Conservation (phyloP, 2,113 vertebrate species). For the Caloenas nicobarica region DNA sequence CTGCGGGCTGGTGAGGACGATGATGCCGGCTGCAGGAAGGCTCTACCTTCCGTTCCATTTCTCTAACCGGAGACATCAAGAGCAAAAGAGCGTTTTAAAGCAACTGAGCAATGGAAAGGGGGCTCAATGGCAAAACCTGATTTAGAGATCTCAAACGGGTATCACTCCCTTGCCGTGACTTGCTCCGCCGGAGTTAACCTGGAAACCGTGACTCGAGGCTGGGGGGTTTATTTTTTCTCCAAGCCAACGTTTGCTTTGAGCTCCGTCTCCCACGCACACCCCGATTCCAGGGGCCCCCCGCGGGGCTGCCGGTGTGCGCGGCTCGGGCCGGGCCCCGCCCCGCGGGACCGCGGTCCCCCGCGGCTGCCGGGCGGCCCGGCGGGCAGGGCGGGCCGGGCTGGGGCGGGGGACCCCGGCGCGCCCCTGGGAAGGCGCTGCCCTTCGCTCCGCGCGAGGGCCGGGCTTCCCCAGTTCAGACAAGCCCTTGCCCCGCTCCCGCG, state of each 20-base stretch:
- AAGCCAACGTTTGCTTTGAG: not conserved
- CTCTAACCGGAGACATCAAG: not conserved
- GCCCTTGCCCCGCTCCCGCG: slow-evolving; percentile 67
- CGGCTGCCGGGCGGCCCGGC: not conserved
- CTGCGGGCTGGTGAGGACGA: not conserved
- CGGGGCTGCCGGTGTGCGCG: not conserved
- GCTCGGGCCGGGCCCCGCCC: not conserved
- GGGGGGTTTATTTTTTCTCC: not conserved
- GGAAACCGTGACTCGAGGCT: slow-evolving; percentile 29
- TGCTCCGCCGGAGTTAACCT: not conserved
- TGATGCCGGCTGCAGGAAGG: not conserved
- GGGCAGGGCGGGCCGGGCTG: not conserved
- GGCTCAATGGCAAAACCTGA: not conserved
- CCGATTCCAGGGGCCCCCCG: not conserved
- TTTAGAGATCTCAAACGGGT: not conserved
- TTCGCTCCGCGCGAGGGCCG: slow-evolving; percentile 59
- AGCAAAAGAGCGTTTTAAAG: not conserved
- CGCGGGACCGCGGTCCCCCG: too few relatives aligned
- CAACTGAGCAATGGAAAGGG: not conserved
- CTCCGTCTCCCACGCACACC: not conserved
- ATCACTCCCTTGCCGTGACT: not conserved
- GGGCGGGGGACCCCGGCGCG: too few relatives aligned
- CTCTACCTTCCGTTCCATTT: not conserved
- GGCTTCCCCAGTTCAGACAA: slow-evolving; percentile 78
- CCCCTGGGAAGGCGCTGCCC: not conserved